Evolutionary conservation across 2,888 invertebrate genomes (phyloP).

Genomic region (Ditylenchus weischeri): DNA sequence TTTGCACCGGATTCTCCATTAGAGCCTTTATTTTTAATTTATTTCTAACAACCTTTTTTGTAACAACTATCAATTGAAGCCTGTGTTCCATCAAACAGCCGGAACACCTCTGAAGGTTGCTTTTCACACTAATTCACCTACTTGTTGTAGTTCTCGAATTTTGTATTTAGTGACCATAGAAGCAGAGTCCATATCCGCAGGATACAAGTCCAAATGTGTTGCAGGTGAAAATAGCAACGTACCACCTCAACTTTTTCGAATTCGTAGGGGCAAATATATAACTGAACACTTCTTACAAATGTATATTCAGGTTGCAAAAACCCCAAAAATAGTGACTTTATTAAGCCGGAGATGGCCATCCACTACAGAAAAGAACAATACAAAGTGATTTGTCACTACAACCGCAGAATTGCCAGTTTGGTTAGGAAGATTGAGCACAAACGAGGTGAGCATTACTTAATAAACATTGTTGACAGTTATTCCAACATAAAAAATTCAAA

Average conservation of each 20-base stretch:
- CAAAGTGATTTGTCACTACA: background rate
- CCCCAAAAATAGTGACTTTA: background rate
- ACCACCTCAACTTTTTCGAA: background rate
- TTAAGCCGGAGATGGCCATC: background rate
- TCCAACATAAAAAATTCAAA: too few species aligned
- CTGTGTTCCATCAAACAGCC: background rate
- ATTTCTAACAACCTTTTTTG: background rate
- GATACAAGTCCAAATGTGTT: slow-evolving; percentile 1
- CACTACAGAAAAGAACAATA: background rate
- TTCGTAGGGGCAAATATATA: background rate
- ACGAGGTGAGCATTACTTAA: background rate
- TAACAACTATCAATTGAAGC: background rate
- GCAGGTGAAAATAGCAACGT: background rate
- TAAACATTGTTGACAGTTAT: too few species aligned
- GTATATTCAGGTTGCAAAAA: background rate
- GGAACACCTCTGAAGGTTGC: background rate
- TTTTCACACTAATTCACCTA: background rate
- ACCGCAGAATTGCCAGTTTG: background rate
- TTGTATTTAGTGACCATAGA: background rate
- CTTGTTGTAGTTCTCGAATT: too few species aligned
- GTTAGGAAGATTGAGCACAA: background rate
- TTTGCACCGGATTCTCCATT: too few species aligned
- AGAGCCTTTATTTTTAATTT: too few species aligned
- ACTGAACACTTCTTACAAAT: too few species aligned
- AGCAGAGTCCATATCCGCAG: background rate